These are phyloP conservation scores for Pterocles burchelli DNA, from an alignment of 2,113 vertebrate species.

Conservation along the genomic window DNA sequence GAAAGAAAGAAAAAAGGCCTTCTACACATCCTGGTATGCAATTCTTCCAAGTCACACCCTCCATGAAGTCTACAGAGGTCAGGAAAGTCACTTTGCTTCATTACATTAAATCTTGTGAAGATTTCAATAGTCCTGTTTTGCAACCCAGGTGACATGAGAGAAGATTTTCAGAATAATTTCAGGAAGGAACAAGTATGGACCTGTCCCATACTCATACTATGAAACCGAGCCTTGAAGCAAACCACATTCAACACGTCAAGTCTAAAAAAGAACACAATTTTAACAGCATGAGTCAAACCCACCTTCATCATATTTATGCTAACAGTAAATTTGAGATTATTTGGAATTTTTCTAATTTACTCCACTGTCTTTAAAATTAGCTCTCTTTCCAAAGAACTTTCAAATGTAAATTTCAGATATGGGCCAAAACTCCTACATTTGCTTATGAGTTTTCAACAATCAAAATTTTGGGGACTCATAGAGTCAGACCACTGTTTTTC, in stretches of 20 bases:
- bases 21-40: background rate
- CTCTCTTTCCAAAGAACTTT: background rate
- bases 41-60: background rate
- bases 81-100: conserved; percentile 6
- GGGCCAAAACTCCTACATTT: conserved; percentile 12
- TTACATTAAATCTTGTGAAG: background rate
- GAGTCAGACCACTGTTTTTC: background rate
- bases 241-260: background rate
- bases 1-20: background rate
- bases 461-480: background rate
- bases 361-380: conserved; percentile 1
- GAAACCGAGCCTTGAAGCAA: background rate
- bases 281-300: background rate
- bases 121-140: background rate
- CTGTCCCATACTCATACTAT: background rate
- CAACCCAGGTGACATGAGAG: background rate
- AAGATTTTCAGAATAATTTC: background rate
- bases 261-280: background rate
- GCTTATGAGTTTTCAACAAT: background rate
- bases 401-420: background rate
- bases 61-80: background rate
- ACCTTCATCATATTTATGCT: background rate
- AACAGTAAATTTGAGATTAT: background rate
- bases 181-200: background rate
- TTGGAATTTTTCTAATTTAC: background rate